These are phyloP conservation scores for Mesopsocus fuscifrons DNA, from an alignment of 2,888 invertebrate genomes.

Conservation along the genomic window DNA sequence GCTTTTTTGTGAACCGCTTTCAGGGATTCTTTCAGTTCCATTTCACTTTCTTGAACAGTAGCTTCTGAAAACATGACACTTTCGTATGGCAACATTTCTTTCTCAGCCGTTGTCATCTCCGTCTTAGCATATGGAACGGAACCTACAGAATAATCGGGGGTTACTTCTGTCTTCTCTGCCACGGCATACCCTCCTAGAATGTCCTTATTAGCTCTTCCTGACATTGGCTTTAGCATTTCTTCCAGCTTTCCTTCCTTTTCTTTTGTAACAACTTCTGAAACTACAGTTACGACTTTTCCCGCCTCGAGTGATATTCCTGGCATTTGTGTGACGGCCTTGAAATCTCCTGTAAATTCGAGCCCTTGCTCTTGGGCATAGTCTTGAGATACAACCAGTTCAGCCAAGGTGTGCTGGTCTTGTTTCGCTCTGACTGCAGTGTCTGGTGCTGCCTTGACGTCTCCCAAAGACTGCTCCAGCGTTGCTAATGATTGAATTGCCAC, in stretches of 20 bases:
- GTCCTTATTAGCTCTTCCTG: slow-evolving; percentile 15
- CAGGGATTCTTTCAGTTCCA: slow-evolving; percentile 21
- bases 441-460: slow-evolving; percentile 21
- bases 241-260: slow-evolving; percentile 22
- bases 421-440: slow-evolving; percentile 17
- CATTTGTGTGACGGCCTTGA: slow-evolving; percentile 24
- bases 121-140: slow-evolving; percentile 19
- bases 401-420: slow-evolving; percentile 19
- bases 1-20: slow-evolving; percentile 24
- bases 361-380: slow-evolving; percentile 22
- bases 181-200: slow-evolving; percentile 24
- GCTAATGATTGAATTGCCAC: slow-evolving; percentile 30
- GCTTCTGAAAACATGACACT: slow-evolving; percentile 25
- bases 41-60: slow-evolving; percentile 29
- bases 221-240: slow-evolving; percentile 12
- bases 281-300: slow-evolving; percentile 20
- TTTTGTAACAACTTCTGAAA: slow-evolving; percentile 22
- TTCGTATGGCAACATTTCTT: slow-evolving; percentile 26
- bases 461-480: slow-evolving; percentile 23
- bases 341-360: slow-evolving; percentile 21
- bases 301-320: slow-evolving; percentile 26
- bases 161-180: slow-evolving; percentile 25
- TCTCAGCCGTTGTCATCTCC: slow-evolving; percentile 19
- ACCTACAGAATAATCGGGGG: slow-evolving; percentile 22
- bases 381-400: slow-evolving; percentile 20